Percentiles rank a stretch among this genome's conserved stretches.
phyloP scores from a whole-genome alignment of 2,113 vertebrate genomes.

The Gavia stellata region DNA sequence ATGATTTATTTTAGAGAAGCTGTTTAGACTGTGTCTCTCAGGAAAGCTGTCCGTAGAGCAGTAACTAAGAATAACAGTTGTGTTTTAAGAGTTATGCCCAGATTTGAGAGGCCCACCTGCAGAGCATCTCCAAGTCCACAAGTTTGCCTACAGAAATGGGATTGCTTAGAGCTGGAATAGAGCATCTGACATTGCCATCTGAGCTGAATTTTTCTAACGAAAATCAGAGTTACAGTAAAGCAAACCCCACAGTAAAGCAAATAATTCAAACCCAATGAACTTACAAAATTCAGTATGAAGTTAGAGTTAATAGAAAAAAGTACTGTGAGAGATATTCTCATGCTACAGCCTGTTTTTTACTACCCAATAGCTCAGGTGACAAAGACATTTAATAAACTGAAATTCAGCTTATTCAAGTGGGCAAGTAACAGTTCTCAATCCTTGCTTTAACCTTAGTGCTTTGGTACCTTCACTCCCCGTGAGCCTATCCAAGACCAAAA shows the following conservation, averaged over 20 bases:
- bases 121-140: neutral
- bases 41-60: neutral
- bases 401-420: neutral
- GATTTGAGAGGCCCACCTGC: conserved; percentile 1
- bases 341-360: neutral
- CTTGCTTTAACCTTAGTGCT: neutral
- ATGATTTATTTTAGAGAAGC: conserved; percentile 3
- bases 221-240: neutral
- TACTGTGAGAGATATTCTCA: neutral
- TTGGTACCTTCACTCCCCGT: neutral
- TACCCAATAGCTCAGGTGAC: neutral
- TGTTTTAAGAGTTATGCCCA: neutral
- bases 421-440: neutral
- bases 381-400: neutral
- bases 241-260: neutral
- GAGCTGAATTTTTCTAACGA: neutral
- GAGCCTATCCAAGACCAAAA: neutral
- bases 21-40: conserved; percentile 26
- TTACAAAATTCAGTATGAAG: neutral
- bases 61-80: conserved; percentile 17
- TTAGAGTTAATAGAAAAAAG: neutral
- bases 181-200: neutral
- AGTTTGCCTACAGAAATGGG: neutral
- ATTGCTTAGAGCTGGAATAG: neutral
- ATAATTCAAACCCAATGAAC: neutral